Base-by-base conservation (phyloP, 1,140 invertebrate species). In the Cepaea nemoralis region DNA sequence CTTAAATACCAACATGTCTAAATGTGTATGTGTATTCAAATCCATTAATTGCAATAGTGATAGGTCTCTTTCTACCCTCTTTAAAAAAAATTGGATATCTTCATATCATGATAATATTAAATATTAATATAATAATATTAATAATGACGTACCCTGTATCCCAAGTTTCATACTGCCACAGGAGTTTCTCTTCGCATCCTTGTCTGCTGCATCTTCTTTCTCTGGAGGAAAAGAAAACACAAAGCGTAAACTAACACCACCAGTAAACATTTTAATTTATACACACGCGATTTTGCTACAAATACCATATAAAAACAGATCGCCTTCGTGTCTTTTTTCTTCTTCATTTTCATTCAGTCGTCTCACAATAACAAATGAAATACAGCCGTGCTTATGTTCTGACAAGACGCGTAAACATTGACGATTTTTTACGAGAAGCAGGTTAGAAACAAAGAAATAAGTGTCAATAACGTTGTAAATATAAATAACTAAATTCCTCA, bases 161-260 rank as follows among this genome's bases (percentile, higher is more conserved):
- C 39, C 35, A 78, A 91, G 86, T 83, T 90, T 90, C 90, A 91
- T 91, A 76, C 87, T 89, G 76, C 90, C 88, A 80, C 85, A 87
- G 31, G 87, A 86, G 77, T 87, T 87, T 82, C 79, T 82, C 69
- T 76, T 80, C 45, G 76, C 78, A 40, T 85, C 82, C 78, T 86
- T 85, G 76, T 87, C 81, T 70, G 70, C 81, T 70, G 70, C 50
- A 12, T 84, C 69, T 35, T 83, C 77, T 67, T 83, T 83, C 33
- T 85, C 86, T 87, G 82, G 39, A 85, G 85, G 35, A 5, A 55
- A 27, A 63, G 22, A 63, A 63, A n/a, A n/a, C n/a, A 31, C 5
- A 5, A 31, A 10, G 12, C 33, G 3, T 31, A 31, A 0, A 63
- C n/a, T 63, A 63, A 2, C 33, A 27, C 27, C 22, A 31, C 19